phyloP scores from a whole-genome alignment of 2,797 vertebrate species.

The Distichodus sexfasciatus region DNA sequence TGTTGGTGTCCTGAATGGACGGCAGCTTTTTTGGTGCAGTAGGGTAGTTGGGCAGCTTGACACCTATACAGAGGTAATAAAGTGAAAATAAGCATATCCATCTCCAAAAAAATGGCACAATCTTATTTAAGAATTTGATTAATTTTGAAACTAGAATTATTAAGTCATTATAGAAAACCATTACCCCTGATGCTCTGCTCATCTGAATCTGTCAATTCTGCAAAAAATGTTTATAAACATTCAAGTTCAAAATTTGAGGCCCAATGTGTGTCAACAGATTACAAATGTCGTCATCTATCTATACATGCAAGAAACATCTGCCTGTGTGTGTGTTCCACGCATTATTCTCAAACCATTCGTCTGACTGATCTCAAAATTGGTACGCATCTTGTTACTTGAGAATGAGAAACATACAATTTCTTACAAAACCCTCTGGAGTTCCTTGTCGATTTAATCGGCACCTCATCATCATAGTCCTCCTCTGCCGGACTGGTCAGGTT shows the following conservation, averaged over 20 bases:
- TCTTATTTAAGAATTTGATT: too few species aligned
- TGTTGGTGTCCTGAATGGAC: too few species aligned
- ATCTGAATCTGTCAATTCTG: slow-evolving; percentile 22
- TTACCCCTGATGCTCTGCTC: slow-evolving; percentile 8
- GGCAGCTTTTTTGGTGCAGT: too few species aligned
- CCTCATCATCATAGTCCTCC: slow-evolving; percentile 4
- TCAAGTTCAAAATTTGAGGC: slow-evolving; percentile 20
- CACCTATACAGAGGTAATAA: background rate
- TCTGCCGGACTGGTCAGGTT: slow-evolving; percentile 17
- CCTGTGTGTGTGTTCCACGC: background rate
- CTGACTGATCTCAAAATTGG: background rate
- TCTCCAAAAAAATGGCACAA: too few species aligned
- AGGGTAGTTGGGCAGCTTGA: background rate
- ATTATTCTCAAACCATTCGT: background rate
- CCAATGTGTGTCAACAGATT: slow-evolving; percentile 15
- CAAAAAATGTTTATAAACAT: slow-evolving; percentile 17
- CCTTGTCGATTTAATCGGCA: background rate
- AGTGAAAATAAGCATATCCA: too few species aligned
- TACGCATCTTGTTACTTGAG: background rate
- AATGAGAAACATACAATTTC: slow-evolving; percentile 24
- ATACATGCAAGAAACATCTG: too few species aligned
- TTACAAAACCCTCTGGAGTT: too few species aligned
- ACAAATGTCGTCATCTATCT: background rate
- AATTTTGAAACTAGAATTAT: too few species aligned
- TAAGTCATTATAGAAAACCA: slow-evolving; percentile 4